Percentiles rank a stretch among this genome's conserved stretches.
phyloP scores from a whole-genome alignment of 2,888 invertebrate species.

The Masnerella sp. region DNA sequence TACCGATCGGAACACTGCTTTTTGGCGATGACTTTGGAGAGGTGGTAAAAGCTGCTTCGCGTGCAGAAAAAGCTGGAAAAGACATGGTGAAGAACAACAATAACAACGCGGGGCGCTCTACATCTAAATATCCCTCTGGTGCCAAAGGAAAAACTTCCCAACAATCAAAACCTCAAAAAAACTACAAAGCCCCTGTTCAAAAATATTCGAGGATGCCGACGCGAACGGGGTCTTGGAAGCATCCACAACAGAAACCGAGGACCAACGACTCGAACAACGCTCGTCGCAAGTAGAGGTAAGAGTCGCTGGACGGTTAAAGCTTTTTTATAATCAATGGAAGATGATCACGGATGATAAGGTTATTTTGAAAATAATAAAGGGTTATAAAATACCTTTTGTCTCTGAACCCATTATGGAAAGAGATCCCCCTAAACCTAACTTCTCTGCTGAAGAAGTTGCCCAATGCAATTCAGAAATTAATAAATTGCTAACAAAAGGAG shows the following conservation, averaged over 20 bases:
- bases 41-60: neutral
- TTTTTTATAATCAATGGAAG: constrained; percentile 4
- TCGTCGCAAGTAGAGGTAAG: constrained; percentile 2
- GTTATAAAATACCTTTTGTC: constrained; percentile 7
- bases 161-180: neutral
- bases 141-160: neutral
- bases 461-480: constrained; percentile 23
- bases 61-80: constrained; percentile 3
- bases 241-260: neutral
- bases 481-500: constrained; percentile 28
- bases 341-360: constrained; percentile 9
- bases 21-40: neutral
- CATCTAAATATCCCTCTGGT: neutral
- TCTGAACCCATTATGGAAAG: neutral
- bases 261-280: neutral
- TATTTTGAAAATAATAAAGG: constrained; percentile 4
- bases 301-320: neutral
- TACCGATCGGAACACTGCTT: neutral
- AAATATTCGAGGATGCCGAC: neutral
- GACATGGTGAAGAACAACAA: neutral
- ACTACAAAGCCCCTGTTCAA: constrained; percentile 5
- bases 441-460: neutral
- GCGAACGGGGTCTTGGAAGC: constrained; percentile 1
- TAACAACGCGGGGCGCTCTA: neutral
- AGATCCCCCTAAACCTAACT: neutral